Percentiles rank a stretch among this genome's conserved stretches.
These are phyloP conservation scores for Bagarius yarrelli DNA, from an alignment of 2,113 vertebrate species.

Conservation along the genomic window DNA sequence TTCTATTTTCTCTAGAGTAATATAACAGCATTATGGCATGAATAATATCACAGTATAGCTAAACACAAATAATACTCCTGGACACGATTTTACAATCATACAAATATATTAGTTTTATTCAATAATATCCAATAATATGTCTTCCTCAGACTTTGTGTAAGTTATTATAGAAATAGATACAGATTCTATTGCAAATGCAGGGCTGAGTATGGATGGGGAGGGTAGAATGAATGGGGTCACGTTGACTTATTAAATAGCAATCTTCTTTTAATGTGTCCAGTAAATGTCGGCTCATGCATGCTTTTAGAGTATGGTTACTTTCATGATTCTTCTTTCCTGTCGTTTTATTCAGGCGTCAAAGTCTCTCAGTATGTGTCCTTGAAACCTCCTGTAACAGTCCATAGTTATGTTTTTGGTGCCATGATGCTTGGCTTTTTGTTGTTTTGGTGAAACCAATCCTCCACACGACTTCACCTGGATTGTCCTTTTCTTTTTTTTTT, in stretches of 20 bases:
- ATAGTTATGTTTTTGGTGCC: conserved; percentile 17
- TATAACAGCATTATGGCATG: not conserved
- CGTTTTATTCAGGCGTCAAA: conserved; percentile 24
- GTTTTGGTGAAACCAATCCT: conserved; percentile 33
- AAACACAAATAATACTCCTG: conserved; percentile 51
- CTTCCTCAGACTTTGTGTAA: conserved; percentile 72
- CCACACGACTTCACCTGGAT: conserved; percentile 22
- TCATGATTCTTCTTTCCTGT: conserved; percentile 30
- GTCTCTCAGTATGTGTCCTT: conserved; percentile 9
- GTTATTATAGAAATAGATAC: conserved; percentile 78
- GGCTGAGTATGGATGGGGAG: conserved; percentile 60
- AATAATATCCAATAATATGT: conserved; percentile 78
- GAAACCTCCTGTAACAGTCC: not conserved
- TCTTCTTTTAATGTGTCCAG: conserved; percentile 68
- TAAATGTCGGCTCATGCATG: conserved; percentile 78
- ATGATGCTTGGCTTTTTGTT: conserved; percentile 12
- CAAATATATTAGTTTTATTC: conserved; percentile 85
- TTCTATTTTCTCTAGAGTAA: not conserved
- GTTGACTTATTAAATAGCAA: conserved; percentile 66
- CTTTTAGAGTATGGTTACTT: conserved; percentile 54
- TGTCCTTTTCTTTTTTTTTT: conserved; percentile 46
- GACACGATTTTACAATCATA: conserved; percentile 73
- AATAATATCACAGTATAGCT: conserved; percentile 2
- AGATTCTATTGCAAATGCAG: conserved; percentile 77
- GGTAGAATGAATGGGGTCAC: conserved; percentile 55